These are phyloP conservation scores for Cyanoderma ruficeps DNA, from an alignment of 2,113 vertebrate genomes.

Conservation along the genomic window DNA sequence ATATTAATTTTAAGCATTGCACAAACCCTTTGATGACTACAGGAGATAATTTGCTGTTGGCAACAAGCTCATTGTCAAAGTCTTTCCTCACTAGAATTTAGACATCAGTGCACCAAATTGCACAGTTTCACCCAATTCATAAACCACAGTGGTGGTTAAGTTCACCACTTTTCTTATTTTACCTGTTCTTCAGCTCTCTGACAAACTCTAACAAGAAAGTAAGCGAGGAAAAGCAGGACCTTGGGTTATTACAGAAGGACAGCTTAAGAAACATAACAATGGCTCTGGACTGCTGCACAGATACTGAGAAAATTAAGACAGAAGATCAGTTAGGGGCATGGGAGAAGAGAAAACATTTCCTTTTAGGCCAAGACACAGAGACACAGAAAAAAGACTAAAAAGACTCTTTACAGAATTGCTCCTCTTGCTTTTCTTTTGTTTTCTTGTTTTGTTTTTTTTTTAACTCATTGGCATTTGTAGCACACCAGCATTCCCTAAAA, in stretches of 20 bases:
- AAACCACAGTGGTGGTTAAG: neutral
- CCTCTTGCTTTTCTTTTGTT: rapidly evolving
- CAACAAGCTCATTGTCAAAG: rapidly evolving
- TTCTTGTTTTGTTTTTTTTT: rapidly evolving
- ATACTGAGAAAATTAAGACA: neutral
- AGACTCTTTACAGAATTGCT: neutral
- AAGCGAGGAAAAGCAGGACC: neutral
- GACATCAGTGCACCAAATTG: neutral
- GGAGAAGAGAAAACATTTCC: neutral
- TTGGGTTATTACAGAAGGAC: neutral
- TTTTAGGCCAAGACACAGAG: neutral
- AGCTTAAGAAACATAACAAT: neutral
- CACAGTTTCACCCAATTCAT: neutral
- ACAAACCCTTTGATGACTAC: rapidly evolving
- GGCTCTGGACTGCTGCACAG: neutral
- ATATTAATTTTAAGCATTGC: rapidly evolving
- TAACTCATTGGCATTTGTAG: neutral
- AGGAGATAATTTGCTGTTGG: neutral
- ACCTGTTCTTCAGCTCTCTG: neutral
- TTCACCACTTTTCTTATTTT: neutral
- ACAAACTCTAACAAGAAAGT: neutral
- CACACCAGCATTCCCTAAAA: neutral
- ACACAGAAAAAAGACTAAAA: neutral
- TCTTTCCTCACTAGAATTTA: neutral
- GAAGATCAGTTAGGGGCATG: neutral